A percentile compares a stretch with the other conserved stretches of the same genome.
These are phyloP conservation scores for Triops cancriformis DNA, from an alignment of 1,140 invertebrate species.

Conservation along the genomic window DNA sequence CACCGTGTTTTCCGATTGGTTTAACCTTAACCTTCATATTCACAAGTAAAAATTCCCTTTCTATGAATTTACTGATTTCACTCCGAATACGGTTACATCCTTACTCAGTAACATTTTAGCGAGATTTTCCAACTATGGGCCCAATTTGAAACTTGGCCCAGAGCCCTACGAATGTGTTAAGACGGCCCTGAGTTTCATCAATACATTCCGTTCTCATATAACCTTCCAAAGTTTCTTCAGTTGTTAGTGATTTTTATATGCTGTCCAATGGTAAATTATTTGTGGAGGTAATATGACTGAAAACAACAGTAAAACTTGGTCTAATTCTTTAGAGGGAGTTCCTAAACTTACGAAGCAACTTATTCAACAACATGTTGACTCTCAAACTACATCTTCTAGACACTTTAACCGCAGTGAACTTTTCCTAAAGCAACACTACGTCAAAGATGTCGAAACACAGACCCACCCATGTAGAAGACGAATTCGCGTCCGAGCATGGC, in stretches of 20 bases:
- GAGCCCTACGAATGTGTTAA: too few species aligned
- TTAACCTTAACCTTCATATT: too few species aligned
- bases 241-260: neutral
- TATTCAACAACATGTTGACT: constrained; percentile 6
- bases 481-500: neutral
- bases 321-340: neutral
- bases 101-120: too few species aligned
- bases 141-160: too few species aligned
- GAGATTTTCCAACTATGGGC: too few species aligned
- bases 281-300: neutral
- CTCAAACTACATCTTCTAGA: neutral
- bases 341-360: neutral
- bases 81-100: too few species aligned
- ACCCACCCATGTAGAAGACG: neutral
- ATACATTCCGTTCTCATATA: too few species aligned
- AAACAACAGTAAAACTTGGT: neutral
- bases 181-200: too few species aligned
- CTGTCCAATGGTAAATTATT: neutral
- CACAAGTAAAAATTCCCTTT: too few species aligned
- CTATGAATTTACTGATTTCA: too few species aligned
- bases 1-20: too few species aligned
- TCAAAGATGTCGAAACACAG: neutral
- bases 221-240: neutral
- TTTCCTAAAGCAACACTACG: constrained; percentile 14
- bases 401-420: constrained; percentile 19